Percentiles rank a stretch among this genome's conserved stretches.
phyloP scores from a whole-genome alignment of 2,888 invertebrate species.

The Xylota segnis region DNA sequence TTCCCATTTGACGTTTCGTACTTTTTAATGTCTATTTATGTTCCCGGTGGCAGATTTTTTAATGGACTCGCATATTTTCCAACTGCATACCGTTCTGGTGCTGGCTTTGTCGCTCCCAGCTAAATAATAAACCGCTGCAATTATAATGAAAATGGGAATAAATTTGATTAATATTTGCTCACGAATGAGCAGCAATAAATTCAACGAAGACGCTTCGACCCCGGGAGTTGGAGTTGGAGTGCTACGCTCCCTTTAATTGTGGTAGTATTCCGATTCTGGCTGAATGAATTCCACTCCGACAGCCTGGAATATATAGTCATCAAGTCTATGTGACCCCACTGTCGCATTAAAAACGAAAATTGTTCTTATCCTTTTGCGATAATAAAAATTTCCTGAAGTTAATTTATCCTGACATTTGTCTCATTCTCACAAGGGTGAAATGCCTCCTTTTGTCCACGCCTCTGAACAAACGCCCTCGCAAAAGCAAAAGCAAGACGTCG shows the following conservation, averaged over 20 bases:
- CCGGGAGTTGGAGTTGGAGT: not conserved
- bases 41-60: conserved; percentile 75
- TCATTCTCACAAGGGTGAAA: conserved; percentile 62
- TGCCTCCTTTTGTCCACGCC: conserved; percentile 20
- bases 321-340: conserved; percentile 22
- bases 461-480: not conserved
- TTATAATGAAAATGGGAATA: conserved; percentile 69
- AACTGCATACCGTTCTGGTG: conserved; percentile 50
- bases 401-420: conserved; percentile 75
- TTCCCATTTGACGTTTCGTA: conserved; percentile 76
- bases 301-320: conserved; percentile 54
- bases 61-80: conserved; percentile 67
- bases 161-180: conserved; percentile 75
- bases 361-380: conserved; percentile 73
- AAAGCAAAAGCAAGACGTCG: too few relatives aligned
- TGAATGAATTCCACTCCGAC: conserved; percentile 44
- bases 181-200: conserved; percentile 69
- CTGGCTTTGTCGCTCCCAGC: not conserved
- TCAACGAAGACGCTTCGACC: conserved; percentile 32
- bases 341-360: conserved; percentile 55
- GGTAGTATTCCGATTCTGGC: conserved; percentile 39
- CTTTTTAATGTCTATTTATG: conserved; percentile 76
- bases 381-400: conserved; percentile 75
- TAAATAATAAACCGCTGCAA: conserved; percentile 73
- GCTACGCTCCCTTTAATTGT: conserved; percentile 53